Conservation (phyloP, 2,797 vertebrate genomes). For the Tragelaphus oryx region DNA sequence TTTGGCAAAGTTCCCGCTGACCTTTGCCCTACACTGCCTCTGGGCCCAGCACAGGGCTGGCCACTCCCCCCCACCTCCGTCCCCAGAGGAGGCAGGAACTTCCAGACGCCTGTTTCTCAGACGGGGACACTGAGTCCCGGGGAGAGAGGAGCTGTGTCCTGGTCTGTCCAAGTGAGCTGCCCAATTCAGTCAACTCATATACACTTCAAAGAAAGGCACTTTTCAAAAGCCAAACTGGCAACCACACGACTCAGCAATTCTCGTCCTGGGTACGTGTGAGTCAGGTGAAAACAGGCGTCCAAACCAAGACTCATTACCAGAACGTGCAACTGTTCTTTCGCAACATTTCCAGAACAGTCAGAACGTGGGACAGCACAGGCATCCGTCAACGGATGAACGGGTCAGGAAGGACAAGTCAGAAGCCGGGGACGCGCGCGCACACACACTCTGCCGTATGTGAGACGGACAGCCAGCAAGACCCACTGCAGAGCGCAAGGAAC, state of each 20-base stretch:
- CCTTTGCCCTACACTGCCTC: neutral
- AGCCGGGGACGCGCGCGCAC: neutral
- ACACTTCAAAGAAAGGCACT: slow-evolving; percentile 8
- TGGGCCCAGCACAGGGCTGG: too few relatives aligned
- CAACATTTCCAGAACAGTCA: neutral
- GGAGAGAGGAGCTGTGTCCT: neutral
- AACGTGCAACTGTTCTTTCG: neutral
- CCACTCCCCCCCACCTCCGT: too few relatives aligned
- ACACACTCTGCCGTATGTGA: rapidly evolving
- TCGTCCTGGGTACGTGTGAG: neutral
- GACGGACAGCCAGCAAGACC: neutral
- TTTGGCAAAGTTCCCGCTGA: neutral
- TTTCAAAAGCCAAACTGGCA: neutral
- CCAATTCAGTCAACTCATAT: neutral
- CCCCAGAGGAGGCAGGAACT: neutral
- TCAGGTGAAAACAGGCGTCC: neutral
- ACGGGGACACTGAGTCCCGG: neutral
- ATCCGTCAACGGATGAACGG: neutral
- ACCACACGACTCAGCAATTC: neutral
- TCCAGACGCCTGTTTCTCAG: neutral
- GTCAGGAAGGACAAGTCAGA: neutral
- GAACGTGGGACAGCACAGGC: neutral
- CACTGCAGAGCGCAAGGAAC: neutral
- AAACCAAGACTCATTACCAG: neutral
- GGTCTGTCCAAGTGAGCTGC: neutral